Base-by-base conservation (phyloP, 2,888 invertebrate species). In the Hirtodrosophila cameraria region DNA sequence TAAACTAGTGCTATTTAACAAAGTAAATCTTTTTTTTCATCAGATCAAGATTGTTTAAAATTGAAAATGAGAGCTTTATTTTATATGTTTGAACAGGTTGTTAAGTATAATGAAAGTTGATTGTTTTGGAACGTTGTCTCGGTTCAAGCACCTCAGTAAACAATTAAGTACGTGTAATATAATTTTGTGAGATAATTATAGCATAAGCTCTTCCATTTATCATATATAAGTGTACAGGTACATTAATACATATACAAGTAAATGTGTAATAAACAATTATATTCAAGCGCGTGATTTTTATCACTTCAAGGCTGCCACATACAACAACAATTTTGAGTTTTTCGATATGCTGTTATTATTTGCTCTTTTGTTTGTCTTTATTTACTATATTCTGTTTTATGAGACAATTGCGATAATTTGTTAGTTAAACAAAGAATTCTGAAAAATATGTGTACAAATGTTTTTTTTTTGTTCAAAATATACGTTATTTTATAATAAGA, bases 91-190 rank as follows among this genome's bases (percentile, higher is more conserved):
- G 3, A 7, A 23, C 23, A 23, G 23, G 23, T 2, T 11, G 13
- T 9, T 18, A 30, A 18, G 23, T 30, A 12, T 48, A 16, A 36
- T 25, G n/a, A 13, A 9, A 11, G 11, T 27, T 35, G 7, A 8
- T 9, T 55, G 7, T 11, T 28, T 38, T 23, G 9, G 1, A 15
- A 20, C 12, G 20, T n/a, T 39, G 23, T 4, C 13, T 15, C 25
- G 38, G 64, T 63, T 69, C 70, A 63, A 70, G 31, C 46, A 57
- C 64, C 80, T 50, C 16, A n/a, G 23, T n/a, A n/a, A 33, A 35
- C 38, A 54, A 57, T 68, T 42, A 55, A n/a, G 31, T 70, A 63
- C 30, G 31, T 54, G 63, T 28, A 31, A 15, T 39, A 30, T 38
- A 23, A 27, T 49, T 25, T 54, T 61, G 35, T 25, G 20, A 23